Conservation (phyloP, 2,113 vertebrate species). For the Stigmatopora argus region DNA sequence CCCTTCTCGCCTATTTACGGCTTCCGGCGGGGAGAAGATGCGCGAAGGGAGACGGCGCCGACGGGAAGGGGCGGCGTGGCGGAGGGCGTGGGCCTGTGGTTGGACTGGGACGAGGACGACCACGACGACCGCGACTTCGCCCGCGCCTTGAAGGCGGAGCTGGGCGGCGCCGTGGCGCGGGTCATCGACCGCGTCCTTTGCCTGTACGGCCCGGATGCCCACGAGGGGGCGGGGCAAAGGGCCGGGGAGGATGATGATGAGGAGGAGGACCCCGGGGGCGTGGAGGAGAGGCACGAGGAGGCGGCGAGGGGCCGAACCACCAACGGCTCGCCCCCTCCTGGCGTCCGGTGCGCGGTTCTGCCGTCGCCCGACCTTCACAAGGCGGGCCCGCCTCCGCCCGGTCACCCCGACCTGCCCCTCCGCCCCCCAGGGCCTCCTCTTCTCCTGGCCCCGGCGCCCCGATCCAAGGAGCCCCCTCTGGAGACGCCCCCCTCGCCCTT, state of each 20-base stretch:
- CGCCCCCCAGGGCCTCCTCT: conserved; percentile 52
- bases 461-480: conserved; percentile 61
- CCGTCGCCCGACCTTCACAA: conserved; percentile 58
- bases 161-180: conserved; percentile 68
- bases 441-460: conserved; percentile 40
- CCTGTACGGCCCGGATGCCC: conserved; percentile 47
- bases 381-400: conserved; percentile 28
- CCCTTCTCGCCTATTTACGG: conserved; percentile 49
- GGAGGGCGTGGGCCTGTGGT: conserved; percentile 60
- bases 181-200: conserved; percentile 74
- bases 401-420: conserved; percentile 50
- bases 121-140: conserved; percentile 67
- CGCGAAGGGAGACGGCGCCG: conserved; percentile 33
- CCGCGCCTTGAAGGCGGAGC: conserved; percentile 69
- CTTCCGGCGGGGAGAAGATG: conserved; percentile 35
- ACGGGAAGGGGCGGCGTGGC: conserved; percentile 33
- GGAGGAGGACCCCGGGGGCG: conserved; percentile 20
- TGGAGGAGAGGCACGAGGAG: conserved; percentile 29
- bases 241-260: conserved; percentile 23
- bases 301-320: conserved; percentile 34
- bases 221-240: conserved; percentile 35
- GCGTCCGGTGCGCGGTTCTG: conserved; percentile 36
- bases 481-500: conserved; percentile 48
- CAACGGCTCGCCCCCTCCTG: conserved; percentile 1
- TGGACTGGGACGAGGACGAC: conserved; percentile 62